Evolutionary conservation across 92 coral and sea anemone species (phyloP).

Genomic region (Heteractis magnifica): DNA sequence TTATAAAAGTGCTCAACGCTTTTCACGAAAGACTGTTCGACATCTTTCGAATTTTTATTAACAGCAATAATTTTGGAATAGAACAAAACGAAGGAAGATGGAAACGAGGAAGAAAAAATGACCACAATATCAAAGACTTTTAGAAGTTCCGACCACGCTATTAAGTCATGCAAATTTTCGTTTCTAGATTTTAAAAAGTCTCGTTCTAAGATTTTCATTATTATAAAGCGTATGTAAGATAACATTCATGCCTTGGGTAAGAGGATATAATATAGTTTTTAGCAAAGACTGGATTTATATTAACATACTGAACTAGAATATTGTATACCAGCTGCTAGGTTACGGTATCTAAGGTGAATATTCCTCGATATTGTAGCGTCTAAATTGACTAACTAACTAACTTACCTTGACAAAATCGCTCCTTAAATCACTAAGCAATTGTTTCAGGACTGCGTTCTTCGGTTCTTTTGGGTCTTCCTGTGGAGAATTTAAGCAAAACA

Average conservation of each 20-base stretch:
- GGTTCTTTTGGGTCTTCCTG: constrained; percentile 23
- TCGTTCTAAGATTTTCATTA: neutral
- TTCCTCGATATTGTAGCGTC: constrained; percentile 3
- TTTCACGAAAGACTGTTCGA: neutral
- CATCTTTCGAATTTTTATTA: neutral
- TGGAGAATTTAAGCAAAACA: neutral
- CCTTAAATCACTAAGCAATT: constrained; percentile 13
- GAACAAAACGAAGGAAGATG: neutral
- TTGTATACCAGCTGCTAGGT: constrained; percentile 12
- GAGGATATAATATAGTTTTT: neutral
- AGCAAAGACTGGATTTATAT: neutral
- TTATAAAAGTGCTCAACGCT: neutral
- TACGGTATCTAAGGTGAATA: neutral
- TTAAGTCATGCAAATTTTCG: neutral
- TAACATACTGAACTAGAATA: too few species aligned
- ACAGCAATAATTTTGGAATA: neutral
- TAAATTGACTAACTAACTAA: neutral
- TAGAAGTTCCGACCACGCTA: too few species aligned
- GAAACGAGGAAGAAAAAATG: too few species aligned
- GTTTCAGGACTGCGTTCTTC: constrained; percentile 18
- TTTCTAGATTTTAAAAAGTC: neutral
- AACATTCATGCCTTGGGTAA: neutral
- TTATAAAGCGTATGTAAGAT: neutral
- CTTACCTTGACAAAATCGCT: constrained; percentile 20
- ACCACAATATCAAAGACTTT: too few species aligned